A percentile compares a stretch with the other conserved stretches of the same genome.
phyloP scores from a whole-genome alignment of 1,140 invertebrate species.

The Popillia japonica region DNA sequence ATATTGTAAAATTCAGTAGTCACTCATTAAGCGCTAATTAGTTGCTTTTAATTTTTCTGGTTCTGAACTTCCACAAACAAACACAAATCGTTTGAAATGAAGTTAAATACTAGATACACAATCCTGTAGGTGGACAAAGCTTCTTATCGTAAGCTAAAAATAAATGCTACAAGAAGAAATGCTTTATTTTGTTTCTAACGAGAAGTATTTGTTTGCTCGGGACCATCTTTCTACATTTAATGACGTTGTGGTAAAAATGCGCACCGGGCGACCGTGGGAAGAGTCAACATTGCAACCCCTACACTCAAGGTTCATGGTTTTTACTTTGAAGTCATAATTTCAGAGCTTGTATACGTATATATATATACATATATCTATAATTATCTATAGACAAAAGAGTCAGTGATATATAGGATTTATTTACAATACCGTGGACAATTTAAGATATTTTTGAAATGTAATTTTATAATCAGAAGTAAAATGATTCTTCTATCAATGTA shows the following conservation, averaged over 20 bases:
- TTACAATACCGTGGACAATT: no score
- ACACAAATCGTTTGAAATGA: slow-evolving; percentile 2
- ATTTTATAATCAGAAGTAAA: no score
- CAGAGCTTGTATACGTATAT: no score
- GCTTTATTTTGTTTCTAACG: slow-evolving; percentile 31
- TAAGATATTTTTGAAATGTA: no score
- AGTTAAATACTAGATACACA: neutral
- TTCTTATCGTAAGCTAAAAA: slow-evolving; percentile 12
- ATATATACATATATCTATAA: no score
- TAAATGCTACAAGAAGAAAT: slow-evolving; percentile 3
- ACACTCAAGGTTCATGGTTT: neutral
- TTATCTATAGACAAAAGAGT: no score
- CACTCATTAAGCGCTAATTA: slow-evolving; percentile 8
- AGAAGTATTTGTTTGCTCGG: slow-evolving; percentile 29
- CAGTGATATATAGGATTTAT: no score
- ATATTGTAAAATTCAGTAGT: neutral
- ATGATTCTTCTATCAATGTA: no score
- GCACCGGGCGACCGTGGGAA: slow-evolving; percentile 21
- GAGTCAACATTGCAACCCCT: slow-evolving; percentile 28
- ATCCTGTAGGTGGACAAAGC: neutral
- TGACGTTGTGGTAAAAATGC: slow-evolving; percentile 31
- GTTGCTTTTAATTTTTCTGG: neutral
- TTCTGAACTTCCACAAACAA: neutral
- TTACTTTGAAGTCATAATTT: no score
- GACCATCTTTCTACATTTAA: slow-evolving; percentile 24